These are phyloP conservation scores for Acanthopleura granulata DNA, from an alignment of 2,888 invertebrate genomes.

Conservation along the genomic window DNA sequence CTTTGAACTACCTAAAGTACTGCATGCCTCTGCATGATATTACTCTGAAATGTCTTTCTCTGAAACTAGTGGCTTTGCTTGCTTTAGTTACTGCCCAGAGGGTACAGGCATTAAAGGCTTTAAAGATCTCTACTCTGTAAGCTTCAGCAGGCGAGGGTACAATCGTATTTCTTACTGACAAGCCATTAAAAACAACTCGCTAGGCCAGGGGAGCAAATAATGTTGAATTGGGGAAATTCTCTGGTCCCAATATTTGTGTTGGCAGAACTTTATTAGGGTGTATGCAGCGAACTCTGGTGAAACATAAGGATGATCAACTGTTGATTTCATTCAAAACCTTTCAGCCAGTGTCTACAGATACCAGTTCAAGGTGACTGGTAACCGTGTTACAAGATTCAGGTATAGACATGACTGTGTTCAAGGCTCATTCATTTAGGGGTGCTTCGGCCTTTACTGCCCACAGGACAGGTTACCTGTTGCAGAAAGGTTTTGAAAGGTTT, in stretches of 20 bases:
- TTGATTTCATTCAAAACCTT: conserved; percentile 22
- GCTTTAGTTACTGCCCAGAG: conserved; percentile 19
- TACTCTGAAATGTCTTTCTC: conserved; percentile 19
- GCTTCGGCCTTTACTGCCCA: conserved; percentile 20
- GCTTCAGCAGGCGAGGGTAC: background rate
- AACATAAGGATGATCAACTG: background rate
- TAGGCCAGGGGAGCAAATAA: background rate
- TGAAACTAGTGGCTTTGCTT: conserved; percentile 11
- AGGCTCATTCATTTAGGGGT: conserved; percentile 24
- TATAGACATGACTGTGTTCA: conserved; percentile 16
- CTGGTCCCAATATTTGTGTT: conserved; percentile 20
- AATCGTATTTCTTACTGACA: conserved; percentile 14
- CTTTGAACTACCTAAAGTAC: conserved; percentile 15
- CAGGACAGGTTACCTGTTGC: conserved; percentile 6
- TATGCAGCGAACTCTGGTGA: conserved; percentile 7
- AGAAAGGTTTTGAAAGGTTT: too few species aligned
- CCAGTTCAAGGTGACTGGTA: conserved; percentile 25
- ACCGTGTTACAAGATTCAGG: background rate
- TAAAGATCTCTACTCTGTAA: conserved; percentile 15
- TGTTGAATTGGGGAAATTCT: too few species aligned
- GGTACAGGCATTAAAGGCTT: conserved; percentile 19
- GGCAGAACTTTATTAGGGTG: conserved; percentile 17
- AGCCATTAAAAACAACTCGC: background rate
- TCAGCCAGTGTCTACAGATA: conserved; percentile 16
- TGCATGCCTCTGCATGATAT: conserved; percentile 17